phyloP scores from a whole-genome alignment of 2,113 vertebrate species.

The Mustela nigripes region DNA sequence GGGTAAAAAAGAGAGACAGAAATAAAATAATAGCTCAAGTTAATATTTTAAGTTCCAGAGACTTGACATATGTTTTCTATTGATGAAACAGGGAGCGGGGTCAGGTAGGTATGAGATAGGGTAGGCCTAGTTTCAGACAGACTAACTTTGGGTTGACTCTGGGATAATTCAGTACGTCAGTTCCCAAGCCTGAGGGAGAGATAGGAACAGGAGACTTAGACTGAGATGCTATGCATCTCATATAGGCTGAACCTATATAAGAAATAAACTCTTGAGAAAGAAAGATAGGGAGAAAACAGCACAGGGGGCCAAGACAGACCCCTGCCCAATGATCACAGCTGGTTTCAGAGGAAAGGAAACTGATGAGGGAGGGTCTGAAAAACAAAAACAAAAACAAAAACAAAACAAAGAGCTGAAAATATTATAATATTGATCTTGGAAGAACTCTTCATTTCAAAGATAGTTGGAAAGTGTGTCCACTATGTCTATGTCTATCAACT shows the following conservation, averaged over 20 bases:
- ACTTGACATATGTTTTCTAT: not conserved
- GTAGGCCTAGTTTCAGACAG: not conserved
- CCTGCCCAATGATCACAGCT: not conserved
- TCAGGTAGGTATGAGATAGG: not conserved
- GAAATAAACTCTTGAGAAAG: not conserved
- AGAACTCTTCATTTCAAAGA: not conserved
- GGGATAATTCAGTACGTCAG: not conserved
- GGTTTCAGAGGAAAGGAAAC: not conserved
- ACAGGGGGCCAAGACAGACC: not conserved
- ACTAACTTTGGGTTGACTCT: not conserved
- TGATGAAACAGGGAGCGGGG: not conserved
- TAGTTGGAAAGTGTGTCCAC: not conserved
- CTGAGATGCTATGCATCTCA: not conserved
- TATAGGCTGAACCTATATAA: not conserved
- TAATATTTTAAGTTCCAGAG: not conserved
- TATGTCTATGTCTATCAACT: not conserved
- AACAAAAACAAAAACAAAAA: not conserved
- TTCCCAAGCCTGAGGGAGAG: not conserved
- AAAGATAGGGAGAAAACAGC: not conserved
- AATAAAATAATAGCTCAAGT: not conserved
- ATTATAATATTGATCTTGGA: not conserved
- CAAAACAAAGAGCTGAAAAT: not conserved
- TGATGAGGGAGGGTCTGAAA: not conserved
- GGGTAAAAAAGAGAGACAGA: not conserved
- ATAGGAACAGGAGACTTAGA: not conserved